A percentile compares a stretch with the other conserved stretches of the same genome.
phyloP scores from a whole-genome alignment of 2,113 vertebrate genomes.

The Ovibos moschatus region DNA sequence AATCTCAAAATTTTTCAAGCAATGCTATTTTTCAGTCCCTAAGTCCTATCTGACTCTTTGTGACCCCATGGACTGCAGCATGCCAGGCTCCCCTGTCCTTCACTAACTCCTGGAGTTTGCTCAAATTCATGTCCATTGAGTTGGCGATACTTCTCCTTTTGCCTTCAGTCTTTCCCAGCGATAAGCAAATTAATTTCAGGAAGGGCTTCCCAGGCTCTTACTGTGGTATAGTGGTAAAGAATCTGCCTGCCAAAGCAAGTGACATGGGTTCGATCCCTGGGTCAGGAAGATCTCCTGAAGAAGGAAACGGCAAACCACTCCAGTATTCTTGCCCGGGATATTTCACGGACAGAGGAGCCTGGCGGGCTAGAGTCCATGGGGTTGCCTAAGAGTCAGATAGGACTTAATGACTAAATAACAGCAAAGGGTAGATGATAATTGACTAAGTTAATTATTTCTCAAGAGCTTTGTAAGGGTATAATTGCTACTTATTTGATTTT shows the following conservation, averaged over 20 bases:
- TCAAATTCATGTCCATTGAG: background rate
- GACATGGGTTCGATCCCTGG: background rate
- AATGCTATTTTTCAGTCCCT: background rate
- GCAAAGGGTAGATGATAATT: background rate
- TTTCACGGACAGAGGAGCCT: background rate
- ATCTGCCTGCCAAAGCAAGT: background rate
- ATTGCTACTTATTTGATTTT: slow-evolving; percentile 30
- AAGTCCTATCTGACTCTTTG: background rate
- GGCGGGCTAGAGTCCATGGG: background rate
- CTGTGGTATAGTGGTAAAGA: background rate
- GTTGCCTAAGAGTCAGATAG: background rate
- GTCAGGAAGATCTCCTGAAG: background rate
- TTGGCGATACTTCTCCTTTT: background rate
- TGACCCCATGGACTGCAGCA: background rate
- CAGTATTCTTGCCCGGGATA: background rate
- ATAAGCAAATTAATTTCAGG: background rate
- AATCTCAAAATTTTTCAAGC: background rate
- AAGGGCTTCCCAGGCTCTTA: background rate
- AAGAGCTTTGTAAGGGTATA: background rate
- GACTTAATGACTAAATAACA: background rate
- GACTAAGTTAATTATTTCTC: background rate
- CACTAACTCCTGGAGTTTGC: background rate
- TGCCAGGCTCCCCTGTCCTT: background rate
- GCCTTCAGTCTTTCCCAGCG: background rate
- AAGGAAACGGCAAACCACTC: background rate